A percentile compares a stretch with the other conserved stretches of the same genome.
Evolutionary conservation across 2,113 vertebrate genomes (phyloP).

Genomic region (Pseudolaguvia tuberculata): DNA sequence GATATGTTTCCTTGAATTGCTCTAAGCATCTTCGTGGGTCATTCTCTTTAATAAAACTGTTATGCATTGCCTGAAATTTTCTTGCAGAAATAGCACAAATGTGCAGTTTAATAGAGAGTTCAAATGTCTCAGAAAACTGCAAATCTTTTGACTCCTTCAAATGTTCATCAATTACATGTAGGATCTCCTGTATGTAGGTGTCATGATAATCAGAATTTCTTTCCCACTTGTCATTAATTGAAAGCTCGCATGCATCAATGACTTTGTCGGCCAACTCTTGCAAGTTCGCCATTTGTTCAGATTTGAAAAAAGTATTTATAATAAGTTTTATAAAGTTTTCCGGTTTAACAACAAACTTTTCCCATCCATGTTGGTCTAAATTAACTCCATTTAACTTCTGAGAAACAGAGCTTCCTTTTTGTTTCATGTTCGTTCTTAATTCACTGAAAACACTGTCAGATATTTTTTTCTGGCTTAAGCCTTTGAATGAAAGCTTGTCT

Average conservation of each 20-base stretch:
- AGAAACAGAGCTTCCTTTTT: background rate
- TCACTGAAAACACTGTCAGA: rapidly evolving
- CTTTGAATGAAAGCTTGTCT: background rate
- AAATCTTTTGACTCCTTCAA: background rate
- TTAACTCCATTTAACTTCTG: background rate
- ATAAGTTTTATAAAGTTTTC: rapidly evolving
- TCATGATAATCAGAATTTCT: conserved; percentile 45
- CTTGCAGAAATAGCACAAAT: conserved; percentile 56
- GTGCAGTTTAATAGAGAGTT: conserved; percentile 57
- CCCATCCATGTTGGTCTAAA: rapidly evolving
- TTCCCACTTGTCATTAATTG: background rate
- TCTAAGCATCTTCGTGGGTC: conserved; percentile 47
- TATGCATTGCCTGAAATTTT: conserved; percentile 52
- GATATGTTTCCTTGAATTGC: conserved; percentile 45
- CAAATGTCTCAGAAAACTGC: background rate
- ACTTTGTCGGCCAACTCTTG: conserved; percentile 22
- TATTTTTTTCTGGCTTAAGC: background rate
- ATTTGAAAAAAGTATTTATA: rapidly evolving
- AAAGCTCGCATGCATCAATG: background rate
- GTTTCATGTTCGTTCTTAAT: conserved; percentile 41
- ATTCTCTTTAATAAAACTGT: conserved; percentile 49
- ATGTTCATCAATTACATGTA: conserved; percentile 42
- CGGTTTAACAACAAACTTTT: background rate
- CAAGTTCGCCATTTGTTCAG: background rate
- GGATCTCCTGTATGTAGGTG: conserved; percentile 53